A percentile compares a stretch with the other conserved stretches of the same genome.
These are phyloP conservation scores for Alexandromys fortis DNA, from an alignment of 2,113 vertebrate genomes.

Conservation along the genomic window DNA sequence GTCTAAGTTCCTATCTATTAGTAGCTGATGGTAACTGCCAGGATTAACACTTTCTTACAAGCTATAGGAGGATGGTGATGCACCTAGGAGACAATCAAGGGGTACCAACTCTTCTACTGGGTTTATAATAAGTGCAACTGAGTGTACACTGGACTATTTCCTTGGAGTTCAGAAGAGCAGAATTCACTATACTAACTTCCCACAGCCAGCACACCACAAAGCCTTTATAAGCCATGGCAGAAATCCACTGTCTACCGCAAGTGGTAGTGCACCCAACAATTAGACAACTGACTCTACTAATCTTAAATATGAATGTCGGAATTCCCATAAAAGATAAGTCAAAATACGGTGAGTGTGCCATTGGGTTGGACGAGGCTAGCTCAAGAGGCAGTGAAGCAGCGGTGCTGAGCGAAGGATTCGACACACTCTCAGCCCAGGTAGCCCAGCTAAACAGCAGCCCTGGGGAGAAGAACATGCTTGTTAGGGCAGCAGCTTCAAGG, in stretches of 20 bases:
- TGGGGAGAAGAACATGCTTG: not conserved
- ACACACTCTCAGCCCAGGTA: not conserved
- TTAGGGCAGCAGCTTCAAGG: not conserved
- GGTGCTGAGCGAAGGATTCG: not conserved
- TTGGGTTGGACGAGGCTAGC: not conserved
- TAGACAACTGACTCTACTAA: not conserved
- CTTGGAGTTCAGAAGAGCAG: conserved; percentile 1
- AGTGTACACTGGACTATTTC: not conserved
- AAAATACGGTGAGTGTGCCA: not conserved
- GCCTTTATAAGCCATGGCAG: not conserved
- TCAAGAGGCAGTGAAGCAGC: not conserved
- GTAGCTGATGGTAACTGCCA: not conserved
- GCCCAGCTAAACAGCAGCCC: not conserved
- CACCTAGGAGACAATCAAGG: not conserved
- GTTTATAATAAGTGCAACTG: not conserved
- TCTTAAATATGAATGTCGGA: not conserved
- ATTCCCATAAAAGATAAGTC: conserved; percentile 16
- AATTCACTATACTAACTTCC: not conserved
- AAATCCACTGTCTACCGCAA: not conserved
- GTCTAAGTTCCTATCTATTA: not conserved
- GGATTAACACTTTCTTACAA: conserved; percentile 25
- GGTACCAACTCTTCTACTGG: not conserved
- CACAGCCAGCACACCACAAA: not conserved
- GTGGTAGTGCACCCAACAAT: not conserved
- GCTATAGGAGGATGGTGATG: not conserved